Evolutionary conservation across 2,797 vertebrate genomes (phyloP).

Genomic region (Aeoliscus strigatus): DNA sequence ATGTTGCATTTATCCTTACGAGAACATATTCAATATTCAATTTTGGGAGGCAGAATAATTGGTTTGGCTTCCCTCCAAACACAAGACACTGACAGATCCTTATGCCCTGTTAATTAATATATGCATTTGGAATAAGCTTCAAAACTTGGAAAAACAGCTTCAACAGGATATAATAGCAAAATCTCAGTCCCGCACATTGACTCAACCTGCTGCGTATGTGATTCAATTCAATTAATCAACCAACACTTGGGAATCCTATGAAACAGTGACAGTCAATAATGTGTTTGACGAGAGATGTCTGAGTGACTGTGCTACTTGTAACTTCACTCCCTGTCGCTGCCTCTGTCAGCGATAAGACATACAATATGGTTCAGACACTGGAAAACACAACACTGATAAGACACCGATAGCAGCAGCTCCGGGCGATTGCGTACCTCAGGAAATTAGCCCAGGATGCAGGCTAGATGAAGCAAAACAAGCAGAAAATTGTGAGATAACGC

Average conservation of each 20-base stretch:
- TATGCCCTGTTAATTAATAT: too few relatives aligned
- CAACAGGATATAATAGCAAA: not conserved
- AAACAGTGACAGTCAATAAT: conserved; percentile 11
- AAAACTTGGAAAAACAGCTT: too few relatives aligned
- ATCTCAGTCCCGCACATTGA: not conserved
- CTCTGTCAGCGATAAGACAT: conserved; percentile 25
- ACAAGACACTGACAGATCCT: too few relatives aligned
- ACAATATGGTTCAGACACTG: conserved; percentile 41
- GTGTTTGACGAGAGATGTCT: conserved; percentile 33
- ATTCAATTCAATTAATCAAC: conserved; percentile 28
- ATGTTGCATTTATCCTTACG: too few relatives aligned
- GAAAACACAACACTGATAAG: conserved; percentile 48
- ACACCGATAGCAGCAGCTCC: conserved; percentile 48
- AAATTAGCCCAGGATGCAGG: conserved; percentile 55
- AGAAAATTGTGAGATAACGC: conserved; percentile 10
- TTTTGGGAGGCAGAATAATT: too few relatives aligned
- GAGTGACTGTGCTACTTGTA: conserved; percentile 22
- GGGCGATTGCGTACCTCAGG: conserved; percentile 53
- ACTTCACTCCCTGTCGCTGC: conserved; percentile 15
- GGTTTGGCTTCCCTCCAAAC: too few relatives aligned
- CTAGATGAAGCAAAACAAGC: conserved; percentile 37
- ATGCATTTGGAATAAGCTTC: too few relatives aligned
- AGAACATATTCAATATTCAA: too few relatives aligned
- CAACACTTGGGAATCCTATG: conserved; percentile 12
- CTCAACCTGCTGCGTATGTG: not conserved